Evolutionary conservation across 2,113 vertebrate species (phyloP).

Genomic region (Asarcornis scutulata): DNA sequence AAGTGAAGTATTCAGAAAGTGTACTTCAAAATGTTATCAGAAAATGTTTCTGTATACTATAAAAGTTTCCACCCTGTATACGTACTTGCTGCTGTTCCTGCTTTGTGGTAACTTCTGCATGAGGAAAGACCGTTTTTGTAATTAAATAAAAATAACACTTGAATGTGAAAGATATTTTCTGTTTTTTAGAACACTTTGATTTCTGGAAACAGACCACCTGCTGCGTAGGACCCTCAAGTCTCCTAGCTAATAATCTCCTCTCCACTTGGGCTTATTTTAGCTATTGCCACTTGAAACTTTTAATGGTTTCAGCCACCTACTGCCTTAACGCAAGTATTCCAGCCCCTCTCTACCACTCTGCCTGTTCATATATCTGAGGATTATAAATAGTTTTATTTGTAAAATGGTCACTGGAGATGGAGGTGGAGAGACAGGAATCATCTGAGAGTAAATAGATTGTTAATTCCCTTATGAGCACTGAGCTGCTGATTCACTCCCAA

Average conservation of each 20-base stretch:
- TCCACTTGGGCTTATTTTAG: slow-evolving; percentile 64
- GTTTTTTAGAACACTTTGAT: slow-evolving; percentile 25
- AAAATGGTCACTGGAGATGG: slow-evolving; percentile 58
- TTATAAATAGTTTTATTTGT: slow-evolving; percentile 64
- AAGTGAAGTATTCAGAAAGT: not conserved
- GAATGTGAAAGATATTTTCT: slow-evolving; percentile 59
- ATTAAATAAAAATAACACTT: slow-evolving; percentile 62
- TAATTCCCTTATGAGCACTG: slow-evolving; percentile 51
- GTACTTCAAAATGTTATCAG: not conserved
- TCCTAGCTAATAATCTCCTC: slow-evolving; percentile 63
- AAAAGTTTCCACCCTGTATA: not conserved
- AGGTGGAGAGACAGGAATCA: slow-evolving; percentile 44
- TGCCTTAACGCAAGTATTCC: slow-evolving; percentile 49
- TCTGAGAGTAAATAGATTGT: slow-evolving; percentile 48
- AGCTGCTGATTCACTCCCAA: slow-evolving; percentile 58
- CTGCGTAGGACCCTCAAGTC: slow-evolving; percentile 65
- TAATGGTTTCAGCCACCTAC: slow-evolving; percentile 64
- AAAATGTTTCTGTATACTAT: not conserved
- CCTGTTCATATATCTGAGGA: slow-evolving; percentile 18
- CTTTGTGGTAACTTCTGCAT: slow-evolving; percentile 20
- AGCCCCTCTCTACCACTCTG: not conserved
- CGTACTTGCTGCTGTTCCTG: not conserved
- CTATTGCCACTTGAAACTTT: slow-evolving; percentile 69
- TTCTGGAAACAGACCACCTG: slow-evolving; percentile 66
- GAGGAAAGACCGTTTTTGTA: slow-evolving; percentile 65